These are phyloP conservation scores for Galagoides demidoff DNA, from an alignment of 2,797 vertebrate species.

Conservation along the genomic window DNA sequence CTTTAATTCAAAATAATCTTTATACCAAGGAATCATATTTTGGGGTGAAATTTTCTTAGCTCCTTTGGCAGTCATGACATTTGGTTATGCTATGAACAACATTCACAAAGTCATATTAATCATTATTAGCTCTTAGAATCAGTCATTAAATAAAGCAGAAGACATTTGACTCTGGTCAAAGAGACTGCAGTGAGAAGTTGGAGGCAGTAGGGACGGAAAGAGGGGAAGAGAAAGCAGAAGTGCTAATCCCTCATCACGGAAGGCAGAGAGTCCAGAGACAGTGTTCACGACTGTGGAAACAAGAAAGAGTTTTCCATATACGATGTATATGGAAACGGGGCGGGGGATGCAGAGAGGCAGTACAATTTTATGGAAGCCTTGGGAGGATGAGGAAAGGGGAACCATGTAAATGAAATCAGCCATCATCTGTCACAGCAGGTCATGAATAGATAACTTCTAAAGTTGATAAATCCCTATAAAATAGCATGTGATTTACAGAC, in stretches of 20 bases:
- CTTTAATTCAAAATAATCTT: too few species aligned
- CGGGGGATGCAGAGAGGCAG: neutral
- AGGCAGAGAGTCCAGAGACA: neutral
- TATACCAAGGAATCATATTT: too few species aligned
- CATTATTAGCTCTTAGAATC: neutral
- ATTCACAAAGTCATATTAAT: neutral
- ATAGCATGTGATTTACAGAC: neutral
- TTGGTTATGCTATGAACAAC: neutral
- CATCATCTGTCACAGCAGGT: neutral
- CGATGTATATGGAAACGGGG: neutral
- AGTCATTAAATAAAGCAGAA: neutral
- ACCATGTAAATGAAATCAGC: neutral
- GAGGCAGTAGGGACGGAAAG: neutral
- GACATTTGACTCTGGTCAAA: neutral
- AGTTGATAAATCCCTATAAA: neutral
- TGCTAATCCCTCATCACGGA: neutral
- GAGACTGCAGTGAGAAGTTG: neutral
- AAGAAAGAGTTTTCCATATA: neutral
- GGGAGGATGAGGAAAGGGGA: neutral
- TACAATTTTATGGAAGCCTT: neutral
- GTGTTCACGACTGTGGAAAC: neutral
- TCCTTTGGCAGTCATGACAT: neutral
- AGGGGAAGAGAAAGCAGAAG: neutral
- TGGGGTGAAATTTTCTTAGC: too few species aligned
- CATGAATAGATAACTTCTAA: neutral